Conservation (phyloP, 2,888 invertebrate species). For the Diplazon laetatorius region DNA sequence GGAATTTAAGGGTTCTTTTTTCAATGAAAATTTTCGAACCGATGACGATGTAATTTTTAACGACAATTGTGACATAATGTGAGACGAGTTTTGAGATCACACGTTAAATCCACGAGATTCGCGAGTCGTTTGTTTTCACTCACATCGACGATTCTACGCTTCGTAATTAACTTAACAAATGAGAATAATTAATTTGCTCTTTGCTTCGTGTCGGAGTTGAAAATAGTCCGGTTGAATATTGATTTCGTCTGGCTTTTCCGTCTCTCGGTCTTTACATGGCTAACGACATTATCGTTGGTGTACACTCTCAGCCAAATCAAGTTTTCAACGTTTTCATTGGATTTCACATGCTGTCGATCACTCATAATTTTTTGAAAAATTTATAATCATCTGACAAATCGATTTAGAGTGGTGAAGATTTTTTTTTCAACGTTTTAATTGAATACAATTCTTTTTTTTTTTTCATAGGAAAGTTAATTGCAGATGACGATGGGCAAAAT, state of each 20-base stretch:
- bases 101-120: background rate
- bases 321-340: conserved; percentile 6
- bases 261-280: conserved; percentile 9
- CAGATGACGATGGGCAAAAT: too few species aligned
- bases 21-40: too few species aligned
- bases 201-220: conserved; percentile 4
- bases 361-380: too few species aligned
- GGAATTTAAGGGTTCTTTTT: background rate
- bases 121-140: background rate
- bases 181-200: conserved; percentile 26
- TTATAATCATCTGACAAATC: too few species aligned
- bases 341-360: background rate
- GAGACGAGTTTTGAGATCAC: background rate
- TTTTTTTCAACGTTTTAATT: background rate
- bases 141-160: background rate
- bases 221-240: conserved; percentile 44
- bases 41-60: too few species aligned
- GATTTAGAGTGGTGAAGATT: too few species aligned
- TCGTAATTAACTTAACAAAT: conserved; percentile 10
- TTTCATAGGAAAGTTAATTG: too few species aligned
- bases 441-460: background rate
- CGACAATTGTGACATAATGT: background rate
- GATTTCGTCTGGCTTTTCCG: conserved; percentile 52
- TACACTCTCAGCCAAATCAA: background rate
- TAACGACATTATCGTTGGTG: background rate